phyloP scores from a whole-genome alignment of 1,140 invertebrate species.

The Drosophila persimilis region DNA sequence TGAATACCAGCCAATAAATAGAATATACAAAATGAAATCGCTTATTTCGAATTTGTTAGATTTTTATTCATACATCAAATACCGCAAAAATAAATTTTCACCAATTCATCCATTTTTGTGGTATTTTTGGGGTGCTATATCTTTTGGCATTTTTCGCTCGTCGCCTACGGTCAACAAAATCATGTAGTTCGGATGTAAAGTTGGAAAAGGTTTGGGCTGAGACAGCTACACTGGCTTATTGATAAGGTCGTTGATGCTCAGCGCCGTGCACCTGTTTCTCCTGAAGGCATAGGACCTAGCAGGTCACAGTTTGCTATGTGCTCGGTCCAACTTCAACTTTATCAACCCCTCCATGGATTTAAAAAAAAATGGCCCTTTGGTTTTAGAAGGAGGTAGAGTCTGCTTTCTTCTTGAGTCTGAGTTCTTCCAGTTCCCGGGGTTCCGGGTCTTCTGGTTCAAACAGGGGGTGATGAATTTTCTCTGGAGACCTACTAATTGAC shows the following conservation, averaged over 20 bases:
- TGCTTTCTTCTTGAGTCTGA: too few species aligned
- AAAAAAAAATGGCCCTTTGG: not conserved
- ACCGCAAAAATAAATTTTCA: not conserved
- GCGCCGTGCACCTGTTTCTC: not conserved
- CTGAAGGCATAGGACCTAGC: not conserved
- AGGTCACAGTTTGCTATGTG: not conserved
- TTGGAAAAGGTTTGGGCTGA: too few species aligned
- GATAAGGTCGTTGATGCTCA: not conserved
- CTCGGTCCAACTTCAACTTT: not conserved
- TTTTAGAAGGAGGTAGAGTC: too few species aligned
- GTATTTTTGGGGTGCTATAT: not conserved
- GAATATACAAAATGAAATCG: not conserved
- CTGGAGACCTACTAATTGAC: too few species aligned
- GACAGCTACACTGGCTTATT: not conserved
- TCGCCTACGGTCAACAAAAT: not conserved
- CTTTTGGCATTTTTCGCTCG: not conserved
- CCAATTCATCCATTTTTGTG: not conserved
- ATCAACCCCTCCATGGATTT: not conserved
- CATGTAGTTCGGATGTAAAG: too few species aligned
- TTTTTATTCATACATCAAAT: not conserved
- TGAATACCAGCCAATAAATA: constrained; percentile 73
- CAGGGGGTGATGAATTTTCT: too few species aligned
- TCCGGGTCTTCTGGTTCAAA: too few species aligned
- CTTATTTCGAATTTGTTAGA: not conserved
- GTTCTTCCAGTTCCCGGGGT: too few species aligned